phyloP scores from a whole-genome alignment of 2,113 vertebrate genomes.

The Prolemur simus region DNA sequence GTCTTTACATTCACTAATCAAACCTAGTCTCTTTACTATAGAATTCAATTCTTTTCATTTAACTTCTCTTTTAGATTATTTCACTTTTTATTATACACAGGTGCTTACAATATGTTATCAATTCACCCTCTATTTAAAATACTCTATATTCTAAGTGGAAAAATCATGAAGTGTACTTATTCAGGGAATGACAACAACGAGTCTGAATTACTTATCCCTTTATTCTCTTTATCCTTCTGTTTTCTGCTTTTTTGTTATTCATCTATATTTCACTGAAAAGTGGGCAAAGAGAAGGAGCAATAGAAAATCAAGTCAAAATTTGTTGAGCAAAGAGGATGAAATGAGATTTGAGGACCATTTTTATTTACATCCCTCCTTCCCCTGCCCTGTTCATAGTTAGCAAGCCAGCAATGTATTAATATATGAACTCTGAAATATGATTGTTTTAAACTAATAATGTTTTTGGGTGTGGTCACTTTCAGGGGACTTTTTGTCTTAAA shows the following conservation, averaged over 20 bases:
- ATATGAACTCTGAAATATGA: background rate
- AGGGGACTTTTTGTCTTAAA: background rate
- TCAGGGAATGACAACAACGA: background rate
- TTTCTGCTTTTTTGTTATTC: background rate
- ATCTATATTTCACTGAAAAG: background rate
- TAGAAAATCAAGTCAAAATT: background rate
- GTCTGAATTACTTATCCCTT: background rate
- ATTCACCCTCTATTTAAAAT: background rate
- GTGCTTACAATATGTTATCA: background rate
- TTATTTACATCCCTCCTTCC: background rate
- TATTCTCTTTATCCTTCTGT: background rate
- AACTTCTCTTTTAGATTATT: background rate
- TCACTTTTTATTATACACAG: background rate
- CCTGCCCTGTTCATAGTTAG: background rate
- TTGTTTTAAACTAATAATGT: background rate
- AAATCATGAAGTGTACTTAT: background rate
- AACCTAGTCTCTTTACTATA: background rate
- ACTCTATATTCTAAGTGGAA: conserved; percentile 7
- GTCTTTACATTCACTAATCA: background rate
- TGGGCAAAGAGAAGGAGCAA: background rate
- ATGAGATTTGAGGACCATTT: background rate
- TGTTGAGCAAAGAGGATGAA: background rate
- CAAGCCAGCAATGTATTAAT: background rate
- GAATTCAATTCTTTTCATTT: background rate
- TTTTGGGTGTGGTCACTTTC: background rate